phyloP scores from a whole-genome alignment of 2,113 vertebrate genomes.

The Columba janthina region DNA sequence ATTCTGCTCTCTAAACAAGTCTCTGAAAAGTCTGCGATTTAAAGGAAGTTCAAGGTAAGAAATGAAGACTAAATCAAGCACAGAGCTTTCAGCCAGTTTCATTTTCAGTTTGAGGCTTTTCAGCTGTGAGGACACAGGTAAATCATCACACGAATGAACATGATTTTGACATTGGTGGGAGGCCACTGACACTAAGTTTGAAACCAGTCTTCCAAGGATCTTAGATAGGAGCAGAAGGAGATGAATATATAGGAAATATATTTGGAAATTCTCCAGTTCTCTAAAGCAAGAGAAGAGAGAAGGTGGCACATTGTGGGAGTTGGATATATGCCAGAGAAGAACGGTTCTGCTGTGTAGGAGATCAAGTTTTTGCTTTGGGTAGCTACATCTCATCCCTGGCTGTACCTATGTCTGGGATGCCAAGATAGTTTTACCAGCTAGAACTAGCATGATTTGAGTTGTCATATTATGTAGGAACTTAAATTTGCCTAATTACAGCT shows the following conservation, averaged over 20 bases:
- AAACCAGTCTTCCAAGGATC: neutral
- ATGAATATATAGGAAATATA: neutral
- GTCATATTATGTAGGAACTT: neutral
- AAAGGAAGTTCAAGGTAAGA: neutral
- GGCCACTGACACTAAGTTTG: neutral
- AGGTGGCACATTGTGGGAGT: neutral
- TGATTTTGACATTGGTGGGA: conserved; percentile 1
- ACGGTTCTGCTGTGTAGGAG: neutral
- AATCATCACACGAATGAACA: neutral
- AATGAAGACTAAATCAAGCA: neutral
- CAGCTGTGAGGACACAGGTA: neutral
- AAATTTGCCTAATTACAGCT: neutral
- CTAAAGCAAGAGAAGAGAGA: conserved; percentile 7
- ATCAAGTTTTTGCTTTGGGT: neutral
- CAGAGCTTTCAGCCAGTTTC: neutral
- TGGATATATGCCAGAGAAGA: conserved; percentile 13
- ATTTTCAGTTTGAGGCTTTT: neutral
- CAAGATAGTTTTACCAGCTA: neutral
- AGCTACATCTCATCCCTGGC: neutral
- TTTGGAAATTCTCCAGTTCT: conserved; percentile 11
- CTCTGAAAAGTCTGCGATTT: neutral
- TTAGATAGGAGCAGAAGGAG: conserved; percentile 25
- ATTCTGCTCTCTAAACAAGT: neutral
- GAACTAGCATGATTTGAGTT: neutral
- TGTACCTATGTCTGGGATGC: neutral